Percentiles rank a stretch among this genome's conserved stretches.
Evolutionary conservation across 2,888 invertebrate genomes (phyloP).

Genomic region (Dysmachus trigonus): DNA sequence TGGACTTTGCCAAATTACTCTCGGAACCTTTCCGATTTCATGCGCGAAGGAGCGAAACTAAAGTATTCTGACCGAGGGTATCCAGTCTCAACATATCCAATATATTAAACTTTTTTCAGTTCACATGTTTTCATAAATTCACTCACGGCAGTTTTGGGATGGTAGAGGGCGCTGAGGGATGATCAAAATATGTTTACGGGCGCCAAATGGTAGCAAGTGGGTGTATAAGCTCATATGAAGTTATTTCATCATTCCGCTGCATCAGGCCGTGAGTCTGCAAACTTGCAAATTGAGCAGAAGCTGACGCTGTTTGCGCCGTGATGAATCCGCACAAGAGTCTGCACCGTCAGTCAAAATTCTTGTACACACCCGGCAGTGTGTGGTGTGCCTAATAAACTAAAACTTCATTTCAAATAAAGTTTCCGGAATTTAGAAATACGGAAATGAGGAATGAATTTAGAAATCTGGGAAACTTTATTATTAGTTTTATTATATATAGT

Average conservation of each 20-base stretch:
- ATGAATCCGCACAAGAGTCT: neutral
- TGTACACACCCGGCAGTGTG: neutral
- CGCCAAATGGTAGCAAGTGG: neutral
- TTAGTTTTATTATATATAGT: no score
- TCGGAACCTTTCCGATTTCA: neutral
- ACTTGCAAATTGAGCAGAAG: neutral
- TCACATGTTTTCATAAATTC: neutral
- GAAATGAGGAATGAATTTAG: neutral
- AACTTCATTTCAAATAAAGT: neutral
- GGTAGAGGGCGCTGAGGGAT: neutral
- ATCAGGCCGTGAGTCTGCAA: neutral
- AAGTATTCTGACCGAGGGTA: neutral
- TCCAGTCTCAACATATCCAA: neutral
- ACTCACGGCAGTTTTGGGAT: neutral
- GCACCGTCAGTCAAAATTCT: neutral
- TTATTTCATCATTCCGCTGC: neutral
- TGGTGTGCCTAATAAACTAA: neutral
- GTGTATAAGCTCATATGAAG: neutral
- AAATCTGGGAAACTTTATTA: neutral
- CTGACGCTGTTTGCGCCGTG: neutral
- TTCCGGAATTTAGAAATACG: neutral
- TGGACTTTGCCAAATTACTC: neutral
- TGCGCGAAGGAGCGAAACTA: neutral
- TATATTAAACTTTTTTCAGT: neutral
- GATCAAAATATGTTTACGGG: neutral